Percentiles rank a stretch among this genome's conserved stretches.
These are phyloP conservation scores for Cettia cetti DNA, from an alignment of 2,113 vertebrate genomes.

Conservation along the genomic window DNA sequence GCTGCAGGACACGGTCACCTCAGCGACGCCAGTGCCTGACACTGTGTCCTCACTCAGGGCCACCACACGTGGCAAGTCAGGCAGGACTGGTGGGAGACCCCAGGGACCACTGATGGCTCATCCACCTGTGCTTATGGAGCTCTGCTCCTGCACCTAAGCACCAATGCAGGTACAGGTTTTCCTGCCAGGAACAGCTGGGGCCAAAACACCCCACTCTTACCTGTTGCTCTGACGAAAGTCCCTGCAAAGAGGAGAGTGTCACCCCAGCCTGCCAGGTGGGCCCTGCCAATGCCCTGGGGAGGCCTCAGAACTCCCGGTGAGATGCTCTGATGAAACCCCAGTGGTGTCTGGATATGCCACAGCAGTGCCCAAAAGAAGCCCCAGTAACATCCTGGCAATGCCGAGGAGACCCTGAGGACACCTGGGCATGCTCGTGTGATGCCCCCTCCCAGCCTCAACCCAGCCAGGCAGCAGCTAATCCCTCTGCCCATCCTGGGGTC, in stretches of 20 bases:
- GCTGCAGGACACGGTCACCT: slow-evolving; percentile 59
- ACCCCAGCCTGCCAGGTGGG: not conserved
- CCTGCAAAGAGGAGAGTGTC: slow-evolving; percentile 19
- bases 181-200: accelerated
- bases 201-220: not conserved
- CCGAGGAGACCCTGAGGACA: too few species aligned
- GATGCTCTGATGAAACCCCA: not conserved
- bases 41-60: slow-evolving; percentile 34
- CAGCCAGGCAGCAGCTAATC: not conserved
- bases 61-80: slow-evolving; percentile 31
- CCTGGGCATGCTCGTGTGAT: too few species aligned
- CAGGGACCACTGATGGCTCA: accelerated
- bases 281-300: not conserved
- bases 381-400: not conserved
- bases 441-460: not conserved
- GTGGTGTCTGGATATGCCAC: not conserved
- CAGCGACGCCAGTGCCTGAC: not conserved
- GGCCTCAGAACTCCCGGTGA: not conserved
- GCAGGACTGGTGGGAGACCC: not conserved
- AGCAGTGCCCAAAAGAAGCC: not conserved
- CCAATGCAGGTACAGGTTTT: accelerated
- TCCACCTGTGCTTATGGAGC: not conserved
- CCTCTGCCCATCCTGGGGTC: not conserved
- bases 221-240: not conserved
- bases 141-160: not conserved